Conservation (phyloP, 2,888 invertebrate genomes). For the Antheraea yamamai region DNA sequence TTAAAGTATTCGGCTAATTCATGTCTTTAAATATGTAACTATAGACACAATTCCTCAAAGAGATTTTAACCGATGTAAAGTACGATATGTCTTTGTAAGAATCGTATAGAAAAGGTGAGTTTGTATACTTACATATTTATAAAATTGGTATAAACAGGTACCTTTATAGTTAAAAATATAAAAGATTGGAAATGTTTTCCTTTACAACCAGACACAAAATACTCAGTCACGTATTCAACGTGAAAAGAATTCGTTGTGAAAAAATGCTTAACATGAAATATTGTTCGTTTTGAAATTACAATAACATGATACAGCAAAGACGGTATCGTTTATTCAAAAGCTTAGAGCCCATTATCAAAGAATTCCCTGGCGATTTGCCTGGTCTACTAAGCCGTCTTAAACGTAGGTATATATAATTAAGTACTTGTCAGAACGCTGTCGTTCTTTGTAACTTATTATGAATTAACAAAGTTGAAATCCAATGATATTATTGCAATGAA, state of each 20-base stretch:
- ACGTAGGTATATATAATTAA: slow-evolving; percentile 41
- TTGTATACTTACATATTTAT: neutral
- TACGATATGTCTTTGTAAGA: neutral
- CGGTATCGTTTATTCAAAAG: slow-evolving; percentile 38
- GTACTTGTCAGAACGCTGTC: slow-evolving; percentile 4
- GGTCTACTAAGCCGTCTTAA: slow-evolving; percentile 41
- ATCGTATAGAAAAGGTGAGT: neutral
- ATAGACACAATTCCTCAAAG: neutral
- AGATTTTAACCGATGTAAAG: neutral
- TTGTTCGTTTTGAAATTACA: slow-evolving; percentile 38
- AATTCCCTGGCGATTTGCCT: slow-evolving; percentile 32
- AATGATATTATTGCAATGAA: neutral
- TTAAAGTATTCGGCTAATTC: neutral
- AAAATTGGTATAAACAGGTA: neutral
- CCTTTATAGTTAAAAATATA: neutral
- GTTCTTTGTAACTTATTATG: slow-evolving; percentile 16
- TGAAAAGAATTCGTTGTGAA: neutral
- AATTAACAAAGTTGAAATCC: slow-evolving; percentile 5
- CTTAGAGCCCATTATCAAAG: slow-evolving; percentile 38
- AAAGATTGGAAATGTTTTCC: neutral
- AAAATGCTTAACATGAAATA: slow-evolving; percentile 11
- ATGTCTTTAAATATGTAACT: too few relatives aligned
- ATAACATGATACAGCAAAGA: slow-evolving; percentile 42
- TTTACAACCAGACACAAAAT: slow-evolving; percentile 1
- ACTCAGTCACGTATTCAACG: slow-evolving; percentile 13